Evolutionary conservation across 1,140 invertebrate genomes (phyloP).

Genomic region (Reticulitermes speratus): DNA sequence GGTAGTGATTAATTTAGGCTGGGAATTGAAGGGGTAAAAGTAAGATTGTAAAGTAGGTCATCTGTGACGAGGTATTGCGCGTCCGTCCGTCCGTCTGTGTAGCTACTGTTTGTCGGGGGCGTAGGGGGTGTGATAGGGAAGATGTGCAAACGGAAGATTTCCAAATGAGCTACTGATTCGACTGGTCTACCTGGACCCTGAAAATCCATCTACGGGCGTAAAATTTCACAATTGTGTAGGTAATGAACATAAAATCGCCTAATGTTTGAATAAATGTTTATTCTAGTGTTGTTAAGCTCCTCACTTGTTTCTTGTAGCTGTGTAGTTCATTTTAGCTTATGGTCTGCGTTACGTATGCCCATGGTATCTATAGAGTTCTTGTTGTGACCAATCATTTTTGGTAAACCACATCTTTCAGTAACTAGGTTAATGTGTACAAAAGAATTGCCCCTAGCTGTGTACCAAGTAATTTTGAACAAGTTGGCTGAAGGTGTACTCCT

Average conservation of each 20-base stretch:
- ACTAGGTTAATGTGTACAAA: not conserved
- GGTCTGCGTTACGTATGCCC: not conserved
- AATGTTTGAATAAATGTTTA: not conserved
- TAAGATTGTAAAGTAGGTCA: not conserved
- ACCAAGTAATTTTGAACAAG: no score
- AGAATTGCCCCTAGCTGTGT: not conserved
- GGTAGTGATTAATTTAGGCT: not conserved
- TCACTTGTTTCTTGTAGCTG: not conserved
- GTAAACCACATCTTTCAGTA: not conserved
- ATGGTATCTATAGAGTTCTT: not conserved
- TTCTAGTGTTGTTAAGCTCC: not conserved
- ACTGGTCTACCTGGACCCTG: not conserved
- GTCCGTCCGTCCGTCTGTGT: not conserved
- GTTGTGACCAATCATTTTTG: not conserved
- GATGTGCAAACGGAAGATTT: not conserved
- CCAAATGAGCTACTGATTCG: not conserved
- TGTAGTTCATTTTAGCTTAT: not conserved
- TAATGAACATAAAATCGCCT: not conserved
- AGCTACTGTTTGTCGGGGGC: not conserved
- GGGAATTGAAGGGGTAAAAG: not conserved
- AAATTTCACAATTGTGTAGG: not conserved
- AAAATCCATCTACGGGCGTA: not conserved
- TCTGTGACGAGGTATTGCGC: not conserved
- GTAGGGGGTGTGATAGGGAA: not conserved
- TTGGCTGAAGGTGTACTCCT: no score